These are phyloP conservation scores for Otus scops DNA, from an alignment of 2,797 vertebrate species.

Conservation along the genomic window DNA sequence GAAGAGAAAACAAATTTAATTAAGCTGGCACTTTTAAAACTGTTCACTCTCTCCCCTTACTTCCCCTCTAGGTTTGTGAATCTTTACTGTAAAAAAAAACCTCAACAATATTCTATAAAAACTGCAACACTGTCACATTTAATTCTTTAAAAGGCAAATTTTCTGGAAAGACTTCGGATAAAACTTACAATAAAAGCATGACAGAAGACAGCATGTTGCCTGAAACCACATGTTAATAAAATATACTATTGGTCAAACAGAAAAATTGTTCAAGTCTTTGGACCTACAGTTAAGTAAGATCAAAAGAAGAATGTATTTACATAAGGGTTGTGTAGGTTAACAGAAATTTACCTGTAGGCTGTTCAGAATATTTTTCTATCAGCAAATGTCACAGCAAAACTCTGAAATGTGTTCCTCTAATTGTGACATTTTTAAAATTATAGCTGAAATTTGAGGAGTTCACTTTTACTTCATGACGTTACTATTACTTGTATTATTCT, in stretches of 20 bases:
- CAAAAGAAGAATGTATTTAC: neutral
- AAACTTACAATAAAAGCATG: neutral
- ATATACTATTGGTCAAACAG: neutral
- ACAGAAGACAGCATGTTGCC: neutral
- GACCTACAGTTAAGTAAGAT: neutral
- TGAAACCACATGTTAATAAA: conserved; percentile 26
- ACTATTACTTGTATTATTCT: neutral
- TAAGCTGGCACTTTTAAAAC: neutral
- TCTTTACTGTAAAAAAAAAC: neutral
- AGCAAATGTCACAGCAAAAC: neutral
- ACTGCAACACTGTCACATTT: neutral
- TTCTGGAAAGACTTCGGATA: neutral
- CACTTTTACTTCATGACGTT: neutral
- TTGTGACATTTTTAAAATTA: neutral
- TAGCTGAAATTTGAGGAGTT: neutral
- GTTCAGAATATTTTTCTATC: neutral
- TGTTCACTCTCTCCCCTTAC: neutral
- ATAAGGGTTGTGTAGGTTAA: neutral
- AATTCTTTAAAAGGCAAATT: neutral
- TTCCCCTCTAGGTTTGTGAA: neutral
- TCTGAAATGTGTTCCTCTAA: neutral
- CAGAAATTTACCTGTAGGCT: neutral
- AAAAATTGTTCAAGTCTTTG: neutral
- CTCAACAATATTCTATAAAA: neutral
- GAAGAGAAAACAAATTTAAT: neutral